phyloP scores from a whole-genome alignment of 2,888 invertebrate species.

The Imbricaverruca yamaguchii region DNA sequence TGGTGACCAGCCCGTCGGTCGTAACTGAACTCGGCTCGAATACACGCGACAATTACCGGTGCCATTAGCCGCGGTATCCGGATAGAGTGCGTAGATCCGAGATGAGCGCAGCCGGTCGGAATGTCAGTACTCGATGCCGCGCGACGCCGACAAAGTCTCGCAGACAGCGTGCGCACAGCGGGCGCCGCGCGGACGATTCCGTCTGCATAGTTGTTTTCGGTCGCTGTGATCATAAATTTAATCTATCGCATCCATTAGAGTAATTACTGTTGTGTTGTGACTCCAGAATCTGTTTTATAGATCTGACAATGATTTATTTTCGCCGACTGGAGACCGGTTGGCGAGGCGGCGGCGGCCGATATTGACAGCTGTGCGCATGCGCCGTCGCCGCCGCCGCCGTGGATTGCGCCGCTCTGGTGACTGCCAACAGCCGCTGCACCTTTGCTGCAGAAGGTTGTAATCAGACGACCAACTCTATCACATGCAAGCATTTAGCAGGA shows the following conservation, averaged over 20 bases:
- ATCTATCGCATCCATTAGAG: constrained; percentile 18
- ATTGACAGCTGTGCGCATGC: not conserved
- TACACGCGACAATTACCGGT: not conserved
- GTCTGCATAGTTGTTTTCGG: constrained; percentile 18
- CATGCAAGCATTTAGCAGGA: no score
- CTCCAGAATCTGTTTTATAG: constrained; percentile 18
- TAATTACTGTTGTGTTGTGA: constrained; percentile 20
- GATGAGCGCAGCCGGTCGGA: not conserved
- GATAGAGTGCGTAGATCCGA: not conserved
- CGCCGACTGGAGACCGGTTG: not conserved
- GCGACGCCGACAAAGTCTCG: not conserved
- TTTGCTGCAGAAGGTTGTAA: no score
- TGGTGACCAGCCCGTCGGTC: no score
- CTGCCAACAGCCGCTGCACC: not conserved
- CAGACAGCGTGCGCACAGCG: not conserved
- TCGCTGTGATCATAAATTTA: constrained; percentile 14
- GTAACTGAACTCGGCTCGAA: no score
- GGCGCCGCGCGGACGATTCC: not conserved
- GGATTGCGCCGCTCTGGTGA: not conserved
- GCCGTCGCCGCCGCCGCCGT: not conserved
- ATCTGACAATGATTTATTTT: constrained; percentile 18
- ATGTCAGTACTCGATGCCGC: not conserved
- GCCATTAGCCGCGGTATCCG: not conserved
- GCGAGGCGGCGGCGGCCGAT: not conserved
- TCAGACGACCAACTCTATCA: no score